Evolutionary conservation across 64 coral and sea anemone genomes (phyloP), one percentile per base, ranked within the genome.

Genomic region (Montipora efflorescens): DNA sequence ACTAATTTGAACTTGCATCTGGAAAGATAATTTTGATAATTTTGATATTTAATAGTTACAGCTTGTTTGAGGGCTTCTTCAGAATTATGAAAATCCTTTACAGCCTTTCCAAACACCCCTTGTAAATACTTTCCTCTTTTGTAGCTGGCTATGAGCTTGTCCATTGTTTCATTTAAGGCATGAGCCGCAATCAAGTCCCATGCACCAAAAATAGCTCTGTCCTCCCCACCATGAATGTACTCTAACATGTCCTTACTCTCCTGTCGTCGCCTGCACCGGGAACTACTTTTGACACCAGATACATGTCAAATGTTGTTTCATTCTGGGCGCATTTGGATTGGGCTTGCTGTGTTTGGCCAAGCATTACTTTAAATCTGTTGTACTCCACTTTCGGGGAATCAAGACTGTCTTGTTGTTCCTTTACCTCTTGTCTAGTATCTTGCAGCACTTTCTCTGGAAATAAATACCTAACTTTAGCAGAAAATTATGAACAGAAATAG

Each of bases 261-360:
- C 21, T 90, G 88, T 48, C 84, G 69, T n/a, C 88, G 19, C 66
- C 88, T 90, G 59, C 79, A 90, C 59, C 76, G 75, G 44, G 76
- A 69, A 48, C 75, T 90, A 49, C 22, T 59, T 71, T 90, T 90
- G 8, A 61, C 1, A 79, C 36, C 49, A 61, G 10, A 16, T 4
- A 90, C 88, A 90, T 79, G 49, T 90, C 52, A 79, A 62, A 90
- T 10, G 74, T 90, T 48, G 88, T 90, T 50, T 47, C 23, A 19
- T 49, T 72, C 7, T 51, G 25, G 22, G 48, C 36, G 52, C 67
- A 3, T n/a, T 28, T 73, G n/a, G 84, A 45, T 50, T 16, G 72
- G 62, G 67, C 43, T 11, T 88, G 82, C 19, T 88, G 84, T n/a
- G 43, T 88, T 88, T 88, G 84, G 13, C 50, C 84, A 48, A 85